Base-by-base conservation (phyloP, 2,797 vertebrate genomes). In the Pogoniulus pusillus region DNA sequence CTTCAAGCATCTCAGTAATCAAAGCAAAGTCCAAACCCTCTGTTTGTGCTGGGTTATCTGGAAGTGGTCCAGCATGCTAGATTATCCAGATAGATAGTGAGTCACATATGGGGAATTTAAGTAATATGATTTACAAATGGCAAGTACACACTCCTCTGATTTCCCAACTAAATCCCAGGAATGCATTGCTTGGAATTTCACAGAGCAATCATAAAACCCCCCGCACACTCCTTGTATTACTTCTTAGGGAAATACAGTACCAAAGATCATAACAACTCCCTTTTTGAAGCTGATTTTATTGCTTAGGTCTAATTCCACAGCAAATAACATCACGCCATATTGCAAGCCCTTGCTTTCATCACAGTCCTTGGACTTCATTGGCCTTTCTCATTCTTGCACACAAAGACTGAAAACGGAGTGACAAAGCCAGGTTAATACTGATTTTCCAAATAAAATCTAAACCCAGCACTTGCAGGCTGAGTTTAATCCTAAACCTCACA, bases 81-180 rank as follows among this genome's bases (percentile, higher is more conserved):
- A 90, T 93, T 83, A 83, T 71, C 15, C 70, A 85, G 70, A 62
- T 37, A 87, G 82, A 84, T 19, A 89, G 59, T 1, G 35, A 91
- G 10, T 30, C 89, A 47, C 47, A n/a, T 15, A 60, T 37, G 7
- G 37, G 4, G 59, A 85, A 78, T 94, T 93, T 58, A 72, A 58
- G 66, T 76, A 85, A 90, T 39, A 81, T 0, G 0, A 89, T 90
- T 90, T 83, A 79, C 68, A 85, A 89, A 89, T 55, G 71, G 49
- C 66, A 91, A 87, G 57, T 7, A n/a, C n/a, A 49, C 22, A 68
- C 49, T 91, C 53, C 70, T 90, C 69, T 83, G 57, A 43, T 76
- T 96, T 91, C 70, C 53, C 82, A 81, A 54, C 29, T 94, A 87
- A 93, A 90, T 90, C 57, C 29, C 53, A 85, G 70, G 79, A 94